Evolutionary conservation across 2,113 vertebrate genomes (phyloP).

Genomic region (Progne subis): DNA sequence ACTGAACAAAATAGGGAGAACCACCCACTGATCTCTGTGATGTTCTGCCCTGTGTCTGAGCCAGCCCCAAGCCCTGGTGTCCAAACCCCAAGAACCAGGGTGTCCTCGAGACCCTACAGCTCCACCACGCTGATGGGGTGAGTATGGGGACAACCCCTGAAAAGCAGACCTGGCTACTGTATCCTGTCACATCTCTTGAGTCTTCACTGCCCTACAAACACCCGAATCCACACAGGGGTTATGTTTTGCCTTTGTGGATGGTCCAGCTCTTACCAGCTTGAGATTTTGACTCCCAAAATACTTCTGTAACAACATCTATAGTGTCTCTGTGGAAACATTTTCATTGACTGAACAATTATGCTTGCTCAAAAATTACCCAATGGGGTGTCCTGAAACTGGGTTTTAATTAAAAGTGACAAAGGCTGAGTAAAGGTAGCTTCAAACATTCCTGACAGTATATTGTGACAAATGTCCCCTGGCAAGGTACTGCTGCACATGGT

Average conservation of each 20-base stretch:
- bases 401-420: not conserved
- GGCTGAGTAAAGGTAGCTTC: not conserved
- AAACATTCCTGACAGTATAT: not conserved
- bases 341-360: not conserved
- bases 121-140: accelerated
- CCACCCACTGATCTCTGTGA: not conserved
- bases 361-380: not conserved
- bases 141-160: not conserved
- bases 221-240: not conserved
- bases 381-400: not conserved
- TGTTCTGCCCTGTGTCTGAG: not conserved
- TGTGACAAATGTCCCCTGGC: not conserved
- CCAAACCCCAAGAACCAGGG: accelerated
- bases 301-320: accelerated
- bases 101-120: accelerated
- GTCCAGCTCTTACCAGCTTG: not conserved
- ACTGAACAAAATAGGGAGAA: not conserved
- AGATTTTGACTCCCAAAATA: not conserved
- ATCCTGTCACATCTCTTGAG: accelerated
- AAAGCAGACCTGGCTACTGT: not conserved
- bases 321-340: not conserved
- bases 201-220: not conserved
- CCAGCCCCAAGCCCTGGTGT: not conserved
- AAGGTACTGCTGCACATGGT: not conserved
- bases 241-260: not conserved